These are phyloP conservation scores for Danio albolineatus DNA, from an alignment of 2,797 vertebrate species.

Conservation along the genomic window DNA sequence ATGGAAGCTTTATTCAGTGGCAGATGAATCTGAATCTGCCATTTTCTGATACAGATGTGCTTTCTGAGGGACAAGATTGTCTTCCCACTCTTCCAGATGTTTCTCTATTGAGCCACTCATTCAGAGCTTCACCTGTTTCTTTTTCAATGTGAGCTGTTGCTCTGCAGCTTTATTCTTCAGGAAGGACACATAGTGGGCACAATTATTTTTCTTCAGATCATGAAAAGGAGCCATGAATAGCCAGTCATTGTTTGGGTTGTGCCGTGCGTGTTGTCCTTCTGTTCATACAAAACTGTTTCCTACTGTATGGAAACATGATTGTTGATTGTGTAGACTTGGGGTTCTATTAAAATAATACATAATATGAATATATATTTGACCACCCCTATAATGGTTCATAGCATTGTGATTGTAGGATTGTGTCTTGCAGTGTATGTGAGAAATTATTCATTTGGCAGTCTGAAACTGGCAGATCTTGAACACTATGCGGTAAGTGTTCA, in stretches of 20 bases:
- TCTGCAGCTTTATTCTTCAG: not conserved
- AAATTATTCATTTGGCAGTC: no score
- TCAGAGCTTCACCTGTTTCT: slow-evolving; percentile 27
- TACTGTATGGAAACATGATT: not conserved
- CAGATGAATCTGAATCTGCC: slow-evolving; percentile 37
- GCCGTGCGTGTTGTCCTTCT: not conserved
- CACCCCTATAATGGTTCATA: no score
- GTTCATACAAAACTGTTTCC: not conserved
- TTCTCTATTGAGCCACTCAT: slow-evolving; percentile 34
- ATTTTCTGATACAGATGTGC: slow-evolving; percentile 39
- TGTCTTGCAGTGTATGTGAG: no score
- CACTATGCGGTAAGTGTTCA: no score
- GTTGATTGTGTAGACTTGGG: no score
- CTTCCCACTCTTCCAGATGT: slow-evolving; percentile 50
- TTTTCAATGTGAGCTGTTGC: slow-evolving; percentile 14
- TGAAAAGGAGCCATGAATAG: not conserved
- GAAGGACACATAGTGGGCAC: not conserved
- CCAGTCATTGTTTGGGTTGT: not conserved
- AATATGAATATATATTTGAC: no score
- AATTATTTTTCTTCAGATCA: slow-evolving; percentile 1
- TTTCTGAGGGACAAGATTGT: slow-evolving; percentile 26
- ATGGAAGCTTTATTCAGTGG: slow-evolving; percentile 25
- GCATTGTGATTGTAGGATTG: no score
- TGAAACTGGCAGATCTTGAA: no score
- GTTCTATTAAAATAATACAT: no score